phyloP scores from a whole-genome alignment of 1,140 invertebrate species.

The Glossosoma conforme region DNA sequence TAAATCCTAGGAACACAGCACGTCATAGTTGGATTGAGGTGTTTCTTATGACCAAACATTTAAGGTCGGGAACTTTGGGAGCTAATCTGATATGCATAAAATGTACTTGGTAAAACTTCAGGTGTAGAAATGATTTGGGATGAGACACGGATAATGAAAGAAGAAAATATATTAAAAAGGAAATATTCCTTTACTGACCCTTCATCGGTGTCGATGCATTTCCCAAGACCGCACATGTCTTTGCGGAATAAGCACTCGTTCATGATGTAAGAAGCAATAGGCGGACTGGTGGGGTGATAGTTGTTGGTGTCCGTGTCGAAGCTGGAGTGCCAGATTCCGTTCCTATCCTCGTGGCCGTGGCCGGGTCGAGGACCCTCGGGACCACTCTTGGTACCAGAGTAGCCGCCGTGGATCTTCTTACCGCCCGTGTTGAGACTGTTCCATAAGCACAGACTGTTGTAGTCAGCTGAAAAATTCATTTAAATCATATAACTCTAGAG shows the following conservation, averaged over 20 bases:
- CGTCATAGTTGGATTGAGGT: no score
- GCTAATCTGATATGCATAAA: no score
- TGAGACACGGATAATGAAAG: neutral
- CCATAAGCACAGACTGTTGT: slow-evolving; percentile 29
- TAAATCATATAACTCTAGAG: no score
- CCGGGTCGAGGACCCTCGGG: slow-evolving; percentile 12
- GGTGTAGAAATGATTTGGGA: no score
- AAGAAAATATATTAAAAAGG: neutral
- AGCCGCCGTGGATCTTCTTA: slow-evolving; percentile 9
- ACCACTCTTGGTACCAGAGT: slow-evolving; percentile 37
- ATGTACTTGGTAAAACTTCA: no score
- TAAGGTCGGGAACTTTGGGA: no score
- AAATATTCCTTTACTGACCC: slow-evolving; percentile 51
- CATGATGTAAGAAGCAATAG: slow-evolving; percentile 47
- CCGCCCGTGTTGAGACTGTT: slow-evolving; percentile 2
- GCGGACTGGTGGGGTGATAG: slow-evolving; percentile 15
- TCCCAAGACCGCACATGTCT: slow-evolving; percentile 72
- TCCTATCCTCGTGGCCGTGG: slow-evolving; percentile 2
- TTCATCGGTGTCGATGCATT: slow-evolving; percentile 68
- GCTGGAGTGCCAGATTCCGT: neutral
- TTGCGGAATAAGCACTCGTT: slow-evolving; percentile 71
- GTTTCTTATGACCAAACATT: no score
- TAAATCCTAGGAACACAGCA: no score
- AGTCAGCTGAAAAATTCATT: slow-evolving; percentile 21
- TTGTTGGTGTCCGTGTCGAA: slow-evolving; percentile 11